Evolutionary conservation across 2,797 vertebrate species (phyloP), one percentile per base, ranked within the genome.

Genomic region (Buphagus erythrorhynchus): DNA sequence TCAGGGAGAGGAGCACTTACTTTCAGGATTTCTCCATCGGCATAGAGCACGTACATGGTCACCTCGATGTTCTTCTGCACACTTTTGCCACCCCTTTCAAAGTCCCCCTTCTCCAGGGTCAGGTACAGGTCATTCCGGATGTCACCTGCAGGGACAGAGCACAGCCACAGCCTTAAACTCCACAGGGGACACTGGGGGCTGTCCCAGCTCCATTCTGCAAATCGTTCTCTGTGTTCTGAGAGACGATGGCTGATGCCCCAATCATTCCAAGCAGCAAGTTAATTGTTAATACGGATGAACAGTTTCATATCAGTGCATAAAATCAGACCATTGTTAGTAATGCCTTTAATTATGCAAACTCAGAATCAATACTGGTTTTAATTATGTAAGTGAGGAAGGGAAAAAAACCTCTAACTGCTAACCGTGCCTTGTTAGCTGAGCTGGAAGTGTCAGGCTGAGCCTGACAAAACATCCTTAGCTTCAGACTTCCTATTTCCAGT

Each of bases 21-120:
- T 98, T 99, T 99, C 61, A 99, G 98, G 82, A 99, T 99, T 92
- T 99, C 99, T 85, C 99, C 99, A 14, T 99, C 99, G 0, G 99
- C 99, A 2, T 99, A 99, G 67, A 99, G 99, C 61, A 99, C 99
- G 21, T 99, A 99, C 97, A 99, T 99, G 25, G 99, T 99, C 96
- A 99, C 99, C 97, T 99, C 99, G 4, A 99, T 99, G 97, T 99
- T 99, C 98, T 99, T 99, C 98, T 99, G 99, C 76, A 99, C 99
- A 8, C 99, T 99, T 95, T 99, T 99, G 68, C 99, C 99, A 11
- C 99, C 99, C 96, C 99, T 98, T 86, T 99, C 99, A 58, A 99
- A 99, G 97, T 99, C 99, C 7, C 99, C 99, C 75, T 98, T 98
- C 94, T 99, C 99, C 97, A 99, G 95, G 4, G 98, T 99, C 95